These are phyloP conservation scores for Threskiornis aethiopicus DNA, from an alignment of 2,797 vertebrate genomes.

Conservation along the genomic window DNA sequence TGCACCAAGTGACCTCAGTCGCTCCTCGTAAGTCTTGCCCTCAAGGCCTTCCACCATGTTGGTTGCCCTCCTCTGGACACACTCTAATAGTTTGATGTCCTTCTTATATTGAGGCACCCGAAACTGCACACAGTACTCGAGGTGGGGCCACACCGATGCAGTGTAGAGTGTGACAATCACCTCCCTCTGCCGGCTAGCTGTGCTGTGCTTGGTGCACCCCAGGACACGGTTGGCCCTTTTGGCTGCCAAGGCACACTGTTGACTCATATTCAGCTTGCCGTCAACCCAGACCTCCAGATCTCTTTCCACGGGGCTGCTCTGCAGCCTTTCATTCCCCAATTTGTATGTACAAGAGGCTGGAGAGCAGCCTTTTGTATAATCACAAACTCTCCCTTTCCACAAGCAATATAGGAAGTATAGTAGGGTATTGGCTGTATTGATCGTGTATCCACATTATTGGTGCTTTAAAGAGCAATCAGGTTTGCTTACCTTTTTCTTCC, in stretches of 20 bases:
- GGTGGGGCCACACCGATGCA: too few relatives aligned
- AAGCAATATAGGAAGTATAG: background rate
- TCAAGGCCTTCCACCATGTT: background rate
- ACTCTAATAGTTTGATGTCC: too few relatives aligned
- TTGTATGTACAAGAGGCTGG: background rate
- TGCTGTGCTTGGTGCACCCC: background rate
- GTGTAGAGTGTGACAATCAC: background rate
- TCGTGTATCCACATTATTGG: background rate
- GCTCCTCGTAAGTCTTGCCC: background rate
- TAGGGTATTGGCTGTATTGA: background rate
- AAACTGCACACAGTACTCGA: background rate
- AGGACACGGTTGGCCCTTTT: background rate
- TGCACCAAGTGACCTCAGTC: background rate
- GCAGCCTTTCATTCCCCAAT: fast-evolving
- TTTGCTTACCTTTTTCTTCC: background rate
- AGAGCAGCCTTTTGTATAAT: background rate
- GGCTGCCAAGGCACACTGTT: background rate
- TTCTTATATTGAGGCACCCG: too few relatives aligned
- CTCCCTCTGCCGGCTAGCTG: background rate
- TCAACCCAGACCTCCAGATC: background rate
- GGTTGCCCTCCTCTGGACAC: background rate
- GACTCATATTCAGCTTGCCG: background rate
- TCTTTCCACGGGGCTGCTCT: background rate
- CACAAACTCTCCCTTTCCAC: background rate
- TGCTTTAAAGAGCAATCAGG: background rate